A percentile compares a stretch with the other conserved stretches of the same genome.
Conservation (phyloP, 2,113 vertebrate species). For the Pandion haliaetus region DNA sequence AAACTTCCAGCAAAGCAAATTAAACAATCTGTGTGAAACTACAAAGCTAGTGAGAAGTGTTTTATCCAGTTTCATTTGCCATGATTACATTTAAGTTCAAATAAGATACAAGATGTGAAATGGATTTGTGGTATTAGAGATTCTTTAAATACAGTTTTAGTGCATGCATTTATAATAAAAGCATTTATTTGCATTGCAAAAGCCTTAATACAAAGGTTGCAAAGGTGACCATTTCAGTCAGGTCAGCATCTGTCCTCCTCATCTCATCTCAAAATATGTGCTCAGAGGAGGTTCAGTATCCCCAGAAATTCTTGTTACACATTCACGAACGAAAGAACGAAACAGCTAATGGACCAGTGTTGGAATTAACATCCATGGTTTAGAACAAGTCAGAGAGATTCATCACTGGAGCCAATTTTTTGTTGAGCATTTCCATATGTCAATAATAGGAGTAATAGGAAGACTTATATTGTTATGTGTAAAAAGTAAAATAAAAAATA, state of each 20-base stretch:
- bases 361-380: neutral
- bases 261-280: neutral
- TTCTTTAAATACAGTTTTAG: neutral
- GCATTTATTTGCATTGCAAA: neutral
- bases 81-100: neutral
- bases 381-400: neutral
- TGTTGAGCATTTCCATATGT: neutral
- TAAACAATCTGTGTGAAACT: neutral
- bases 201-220: neutral
- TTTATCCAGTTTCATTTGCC: neutral
- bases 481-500: neutral
- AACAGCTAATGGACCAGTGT: neutral
- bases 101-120: neutral
- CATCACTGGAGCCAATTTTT: neutral
- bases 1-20: neutral
- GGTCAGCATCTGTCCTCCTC: neutral
- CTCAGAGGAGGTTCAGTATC: neutral
- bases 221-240: neutral
- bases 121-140: neutral
- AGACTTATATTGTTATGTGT: neutral
- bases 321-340: fast-evolving
- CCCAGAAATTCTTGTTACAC: neutral
- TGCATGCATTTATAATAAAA: neutral
- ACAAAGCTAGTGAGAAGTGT: neutral
- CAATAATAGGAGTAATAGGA: neutral